phyloP scores from a whole-genome alignment of 2,888 invertebrate genomes.

The Copidosoma aretas region DNA sequence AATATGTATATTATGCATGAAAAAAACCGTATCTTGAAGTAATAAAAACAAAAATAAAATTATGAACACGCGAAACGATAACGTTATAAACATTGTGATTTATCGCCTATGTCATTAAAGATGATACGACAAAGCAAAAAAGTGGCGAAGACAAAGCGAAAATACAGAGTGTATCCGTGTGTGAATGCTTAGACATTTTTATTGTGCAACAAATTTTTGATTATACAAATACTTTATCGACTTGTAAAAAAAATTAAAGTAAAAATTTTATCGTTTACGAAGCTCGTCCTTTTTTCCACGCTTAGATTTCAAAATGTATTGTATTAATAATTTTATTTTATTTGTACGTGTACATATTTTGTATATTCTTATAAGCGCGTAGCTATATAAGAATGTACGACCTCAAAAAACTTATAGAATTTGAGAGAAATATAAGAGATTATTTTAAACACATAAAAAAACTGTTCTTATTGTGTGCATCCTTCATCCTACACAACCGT shows the following conservation, averaged over 20 bases:
- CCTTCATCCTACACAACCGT: too few relatives aligned
- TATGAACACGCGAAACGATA: slow-evolving; percentile 36
- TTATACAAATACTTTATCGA: slow-evolving; percentile 25
- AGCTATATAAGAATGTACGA: slow-evolving; percentile 41
- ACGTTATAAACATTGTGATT: slow-evolving; percentile 48
- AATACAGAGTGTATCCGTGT: slow-evolving; percentile 24
- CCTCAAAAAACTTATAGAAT: slow-evolving; percentile 51
- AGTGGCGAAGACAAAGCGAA: slow-evolving; percentile 31
- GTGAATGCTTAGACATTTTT: slow-evolving; percentile 20
- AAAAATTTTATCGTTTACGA: slow-evolving; percentile 18
- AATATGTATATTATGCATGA: slow-evolving; percentile 1
- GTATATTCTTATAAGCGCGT: slow-evolving; percentile 40
- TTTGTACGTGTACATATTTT: slow-evolving; percentile 42
- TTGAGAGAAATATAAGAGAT: slow-evolving; percentile 57
- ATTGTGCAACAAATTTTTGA: slow-evolving; percentile 30
- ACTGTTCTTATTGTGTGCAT: slow-evolving; percentile 4
- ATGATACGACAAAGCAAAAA: slow-evolving; percentile 37
- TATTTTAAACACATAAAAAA: slow-evolving; percentile 51
- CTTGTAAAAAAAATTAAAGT: slow-evolving; percentile 9
- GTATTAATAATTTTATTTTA: slow-evolving; percentile 49
- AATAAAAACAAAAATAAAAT: slow-evolving; percentile 17
- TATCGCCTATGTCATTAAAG: slow-evolving; percentile 36
- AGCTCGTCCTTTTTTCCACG: slow-evolving; percentile 46
- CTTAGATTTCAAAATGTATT: slow-evolving; percentile 48
- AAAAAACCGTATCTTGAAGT: slow-evolving; percentile 2